These are phyloP conservation scores for Orbicella faveolata DNA, from an alignment of 64 coral and sea anemone genomes.

Conservation along the genomic window DNA sequence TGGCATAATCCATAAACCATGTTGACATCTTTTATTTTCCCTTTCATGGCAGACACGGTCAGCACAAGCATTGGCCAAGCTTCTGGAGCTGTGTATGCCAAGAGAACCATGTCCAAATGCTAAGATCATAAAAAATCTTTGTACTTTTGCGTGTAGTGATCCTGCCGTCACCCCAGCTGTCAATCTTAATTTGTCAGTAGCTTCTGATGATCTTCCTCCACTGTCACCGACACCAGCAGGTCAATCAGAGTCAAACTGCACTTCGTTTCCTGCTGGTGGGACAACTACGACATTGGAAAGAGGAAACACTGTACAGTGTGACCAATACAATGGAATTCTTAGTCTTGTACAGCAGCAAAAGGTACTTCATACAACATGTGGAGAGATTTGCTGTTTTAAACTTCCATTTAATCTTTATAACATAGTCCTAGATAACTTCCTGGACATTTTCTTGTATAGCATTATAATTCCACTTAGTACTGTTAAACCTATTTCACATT, in stretches of 20 bases:
- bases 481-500: too few relatives aligned
- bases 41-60: constrained; percentile 54
- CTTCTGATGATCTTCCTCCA: constrained; percentile 79
- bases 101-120: constrained; percentile 89
- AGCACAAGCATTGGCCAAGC: constrained; percentile 77
- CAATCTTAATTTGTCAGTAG: constrained; percentile 66
- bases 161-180: constrained; percentile 77
- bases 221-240: constrained; percentile 56
- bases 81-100: constrained; percentile 76
- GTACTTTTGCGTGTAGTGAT: constrained; percentile 92
- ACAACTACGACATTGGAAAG: constrained; percentile 26
- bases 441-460: too few relatives aligned
- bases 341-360: constrained; percentile 82
- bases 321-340: constrained; percentile 84
- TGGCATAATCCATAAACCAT: too few relatives aligned
- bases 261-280: background rate
- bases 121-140: constrained; percentile 98
- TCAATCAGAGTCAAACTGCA: constrained; percentile 54
- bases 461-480: too few relatives aligned
- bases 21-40: background rate
- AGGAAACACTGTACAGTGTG: constrained; percentile 66
- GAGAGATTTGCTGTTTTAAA: too few relatives aligned
- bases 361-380: background rate
- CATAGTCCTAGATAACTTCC: too few relatives aligned
- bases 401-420: too few relatives aligned